These are phyloP conservation scores for Cheilosia scutellata DNA, from an alignment of 2,888 invertebrate species.

Conservation along the genomic window DNA sequence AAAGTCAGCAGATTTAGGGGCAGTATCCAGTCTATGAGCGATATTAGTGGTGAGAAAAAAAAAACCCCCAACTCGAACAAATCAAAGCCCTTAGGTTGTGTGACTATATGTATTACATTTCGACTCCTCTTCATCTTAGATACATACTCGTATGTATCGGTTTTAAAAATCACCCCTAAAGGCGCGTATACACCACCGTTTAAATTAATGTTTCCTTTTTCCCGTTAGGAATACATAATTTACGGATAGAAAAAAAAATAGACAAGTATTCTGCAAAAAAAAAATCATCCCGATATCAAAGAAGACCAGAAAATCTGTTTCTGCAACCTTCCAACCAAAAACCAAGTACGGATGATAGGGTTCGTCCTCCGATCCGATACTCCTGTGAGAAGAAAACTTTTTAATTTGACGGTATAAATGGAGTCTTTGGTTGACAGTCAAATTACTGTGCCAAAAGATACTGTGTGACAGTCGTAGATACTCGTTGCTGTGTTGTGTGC, in stretches of 20 bases:
- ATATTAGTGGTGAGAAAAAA: constrained; percentile 25
- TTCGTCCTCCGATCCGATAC: constrained; percentile 5
- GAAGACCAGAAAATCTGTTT: constrained; percentile 39
- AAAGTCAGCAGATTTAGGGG: constrained; percentile 60
- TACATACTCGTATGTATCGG: constrained; percentile 24
- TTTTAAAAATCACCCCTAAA: constrained; percentile 42
- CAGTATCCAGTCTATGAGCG: constrained; percentile 26
- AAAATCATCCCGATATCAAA: constrained; percentile 26
- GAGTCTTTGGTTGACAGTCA: constrained; percentile 65
- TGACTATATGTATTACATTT: constrained; percentile 4
- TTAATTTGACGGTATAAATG: constrained; percentile 72
- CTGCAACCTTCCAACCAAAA: constrained; percentile 15
- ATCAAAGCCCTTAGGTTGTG: constrained; percentile 20
- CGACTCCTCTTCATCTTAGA: constrained; percentile 15
- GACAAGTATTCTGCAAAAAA: not conserved
- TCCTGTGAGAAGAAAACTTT: constrained; percentile 35
- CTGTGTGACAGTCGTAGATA: constrained; percentile 48
- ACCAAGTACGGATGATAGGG: constrained; percentile 29
- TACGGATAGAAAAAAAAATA: constrained; percentile 6
- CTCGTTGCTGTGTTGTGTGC: constrained; percentile 23
- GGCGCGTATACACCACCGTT: constrained; percentile 40
- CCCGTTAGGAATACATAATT: constrained; percentile 42
- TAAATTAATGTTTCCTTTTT: constrained; percentile 52
- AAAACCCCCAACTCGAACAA: not conserved
- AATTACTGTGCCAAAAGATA: constrained; percentile 65